phyloP scores from a whole-genome alignment of 2,888 invertebrate genomes.

The Eremobia ochroleuca region DNA sequence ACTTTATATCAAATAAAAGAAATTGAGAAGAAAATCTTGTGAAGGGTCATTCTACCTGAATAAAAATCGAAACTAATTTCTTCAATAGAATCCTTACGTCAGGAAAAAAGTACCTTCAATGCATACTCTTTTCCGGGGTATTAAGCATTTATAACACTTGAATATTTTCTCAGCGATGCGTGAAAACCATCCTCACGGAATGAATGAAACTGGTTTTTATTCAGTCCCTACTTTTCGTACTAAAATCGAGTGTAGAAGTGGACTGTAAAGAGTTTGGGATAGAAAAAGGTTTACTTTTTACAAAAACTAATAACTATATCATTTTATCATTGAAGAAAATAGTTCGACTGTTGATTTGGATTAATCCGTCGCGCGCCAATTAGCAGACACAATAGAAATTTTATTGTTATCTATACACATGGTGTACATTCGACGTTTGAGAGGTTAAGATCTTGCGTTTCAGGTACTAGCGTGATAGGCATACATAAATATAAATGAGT shows the following conservation, averaged over 20 bases:
- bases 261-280: neutral
- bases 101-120: neutral
- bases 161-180: constrained; percentile 26
- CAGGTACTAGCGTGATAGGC: neutral
- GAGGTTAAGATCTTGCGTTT: neutral
- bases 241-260: neutral
- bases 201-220: constrained; percentile 27
- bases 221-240: constrained; percentile 4
- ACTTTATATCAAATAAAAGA: too few relatives aligned
- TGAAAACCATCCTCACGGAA: neutral
- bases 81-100: neutral
- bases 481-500: neutral
- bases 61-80: neutral
- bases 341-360: neutral
- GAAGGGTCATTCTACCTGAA: neutral
- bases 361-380: too few relatives aligned
- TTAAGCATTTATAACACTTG: constrained; percentile 30
- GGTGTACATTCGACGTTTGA: too few relatives aligned
- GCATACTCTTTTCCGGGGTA: constrained; percentile 11
- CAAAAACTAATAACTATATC: neutral
- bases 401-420: too few relatives aligned
- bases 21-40: neutral
- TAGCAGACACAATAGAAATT: too few relatives aligned
- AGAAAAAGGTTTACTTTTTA: neutral
- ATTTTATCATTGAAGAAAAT: neutral